Conservation (phyloP, 2,113 vertebrate species). For the Nerophis lumbriciformis region DNA sequence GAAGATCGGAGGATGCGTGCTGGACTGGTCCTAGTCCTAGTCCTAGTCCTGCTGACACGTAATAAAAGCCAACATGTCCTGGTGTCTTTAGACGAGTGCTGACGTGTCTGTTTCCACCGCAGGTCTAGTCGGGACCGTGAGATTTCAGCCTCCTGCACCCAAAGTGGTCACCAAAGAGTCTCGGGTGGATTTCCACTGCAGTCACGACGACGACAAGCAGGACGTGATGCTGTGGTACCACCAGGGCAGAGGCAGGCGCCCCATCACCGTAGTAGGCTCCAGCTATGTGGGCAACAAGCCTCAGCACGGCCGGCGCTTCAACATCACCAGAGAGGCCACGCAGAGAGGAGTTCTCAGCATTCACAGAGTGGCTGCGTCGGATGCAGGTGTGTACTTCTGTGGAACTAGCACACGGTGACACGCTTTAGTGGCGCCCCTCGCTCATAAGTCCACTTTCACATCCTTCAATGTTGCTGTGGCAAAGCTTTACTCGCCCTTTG, state of each 20-base stretch:
- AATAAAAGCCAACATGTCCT: background rate
- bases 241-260: conserved; percentile 9
- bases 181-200: conserved; percentile 31
- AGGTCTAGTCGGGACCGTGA: conserved; percentile 24
- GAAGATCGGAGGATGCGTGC: too few species aligned
- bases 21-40: conserved; percentile 19
- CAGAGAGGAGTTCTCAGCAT: conserved; percentile 44
- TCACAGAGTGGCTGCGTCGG: background rate
- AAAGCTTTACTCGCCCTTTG: too few species aligned
- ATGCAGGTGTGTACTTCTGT: conserved; percentile 65
- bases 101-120: conserved; percentile 11
- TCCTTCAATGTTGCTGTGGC: too few species aligned
- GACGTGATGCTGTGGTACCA: conserved; percentile 50
- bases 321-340: conserved; percentile 3
- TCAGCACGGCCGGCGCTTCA: conserved; percentile 20
- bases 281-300: background rate
- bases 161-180: conserved; percentile 1
- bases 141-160: conserved; percentile 13
- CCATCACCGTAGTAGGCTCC: conserved; percentile 49
- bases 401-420: conserved; percentile 63
- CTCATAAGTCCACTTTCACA: background rate
- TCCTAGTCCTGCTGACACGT: conserved; percentile 36
- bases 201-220: conserved; percentile 12
- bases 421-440: conserved; percentile 12
- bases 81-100: background rate